A percentile compares a stretch with the other conserved stretches of the same genome.
phyloP scores from a whole-genome alignment of 2,113 vertebrate species.

The Elephantulus edwardii region DNA sequence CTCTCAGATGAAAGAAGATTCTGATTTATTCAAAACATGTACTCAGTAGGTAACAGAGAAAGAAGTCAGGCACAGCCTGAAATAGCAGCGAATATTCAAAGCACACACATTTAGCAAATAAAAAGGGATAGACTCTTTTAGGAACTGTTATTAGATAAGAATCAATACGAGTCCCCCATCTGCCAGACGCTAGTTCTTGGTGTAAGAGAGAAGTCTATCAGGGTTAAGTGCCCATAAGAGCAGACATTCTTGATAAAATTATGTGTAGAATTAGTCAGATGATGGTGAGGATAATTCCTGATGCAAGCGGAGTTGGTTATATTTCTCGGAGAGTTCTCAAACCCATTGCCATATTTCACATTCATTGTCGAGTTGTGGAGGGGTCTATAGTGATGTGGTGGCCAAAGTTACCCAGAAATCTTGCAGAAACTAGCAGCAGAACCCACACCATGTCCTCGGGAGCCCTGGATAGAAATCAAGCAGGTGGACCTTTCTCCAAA shows the following conservation, averaged over 20 bases:
- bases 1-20: background rate
- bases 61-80: background rate
- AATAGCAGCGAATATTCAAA: slow-evolving; percentile 1
- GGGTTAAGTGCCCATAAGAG: slow-evolving; percentile 46
- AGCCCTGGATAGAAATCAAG: background rate
- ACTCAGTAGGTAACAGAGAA: background rate
- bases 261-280: slow-evolving; percentile 40
- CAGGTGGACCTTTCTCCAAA: background rate
- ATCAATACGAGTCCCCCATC: slow-evolving; percentile 7
- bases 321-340: background rate
- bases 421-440: background rate
- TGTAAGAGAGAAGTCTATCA: slow-evolving; percentile 53
- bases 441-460: background rate
- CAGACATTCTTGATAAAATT: slow-evolving; percentile 46
- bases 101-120: background rate
- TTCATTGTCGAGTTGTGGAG: background rate
- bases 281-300: background rate
- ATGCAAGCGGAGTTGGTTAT: slow-evolving; percentile 10
- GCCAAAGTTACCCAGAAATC: background rate
- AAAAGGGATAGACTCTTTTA: background rate
- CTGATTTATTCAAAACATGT: background rate
- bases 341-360: slow-evolving; percentile 3
- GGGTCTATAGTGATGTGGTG: background rate
- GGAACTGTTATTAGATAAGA: slow-evolving; percentile 32
- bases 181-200: slow-evolving; percentile 13